phyloP scores from a whole-genome alignment of 2,888 invertebrate species.

The Peribatodes rhomboidaria region DNA sequence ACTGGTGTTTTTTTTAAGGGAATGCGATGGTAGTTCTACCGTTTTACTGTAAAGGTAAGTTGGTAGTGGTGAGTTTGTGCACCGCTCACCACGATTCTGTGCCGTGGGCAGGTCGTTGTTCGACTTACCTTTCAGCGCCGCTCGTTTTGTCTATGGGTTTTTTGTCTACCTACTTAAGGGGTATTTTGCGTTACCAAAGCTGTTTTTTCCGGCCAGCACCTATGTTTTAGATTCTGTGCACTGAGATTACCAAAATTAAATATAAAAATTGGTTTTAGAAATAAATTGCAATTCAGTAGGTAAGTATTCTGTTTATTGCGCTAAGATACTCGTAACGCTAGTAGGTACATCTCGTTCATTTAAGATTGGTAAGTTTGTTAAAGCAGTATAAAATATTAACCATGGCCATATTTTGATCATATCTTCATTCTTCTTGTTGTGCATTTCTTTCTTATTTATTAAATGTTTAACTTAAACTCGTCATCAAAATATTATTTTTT shows the following conservation, averaged over 20 bases:
- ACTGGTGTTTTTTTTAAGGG: neutral
- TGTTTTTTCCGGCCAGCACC: neutral
- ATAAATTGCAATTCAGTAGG: neutral
- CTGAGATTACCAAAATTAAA: neutral
- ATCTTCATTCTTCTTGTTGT: no score
- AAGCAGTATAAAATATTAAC: no score
- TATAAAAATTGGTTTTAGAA: neutral
- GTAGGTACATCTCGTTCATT: no score
- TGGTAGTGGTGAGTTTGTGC: slow-evolving; percentile 4
- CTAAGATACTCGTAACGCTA: no score
- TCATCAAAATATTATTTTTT: no score
- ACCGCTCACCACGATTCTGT: slow-evolving; percentile 21
- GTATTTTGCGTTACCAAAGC: slow-evolving; percentile 1
- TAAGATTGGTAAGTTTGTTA: no score
- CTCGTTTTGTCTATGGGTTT: slow-evolving; percentile 10
- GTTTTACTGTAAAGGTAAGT: neutral
- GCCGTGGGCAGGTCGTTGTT: slow-evolving; percentile 17
- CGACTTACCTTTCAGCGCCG: slow-evolving; percentile 13
- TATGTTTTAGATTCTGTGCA: neutral
- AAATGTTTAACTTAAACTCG: no score
- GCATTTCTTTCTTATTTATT: no score
- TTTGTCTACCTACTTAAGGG: slow-evolving; percentile 2
- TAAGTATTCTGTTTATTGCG: no score
- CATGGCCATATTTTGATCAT: no score
- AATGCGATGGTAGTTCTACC: neutral